Evolutionary conservation across 2,113 vertebrate genomes (phyloP).

Genomic region (Lonchura striata): DNA sequence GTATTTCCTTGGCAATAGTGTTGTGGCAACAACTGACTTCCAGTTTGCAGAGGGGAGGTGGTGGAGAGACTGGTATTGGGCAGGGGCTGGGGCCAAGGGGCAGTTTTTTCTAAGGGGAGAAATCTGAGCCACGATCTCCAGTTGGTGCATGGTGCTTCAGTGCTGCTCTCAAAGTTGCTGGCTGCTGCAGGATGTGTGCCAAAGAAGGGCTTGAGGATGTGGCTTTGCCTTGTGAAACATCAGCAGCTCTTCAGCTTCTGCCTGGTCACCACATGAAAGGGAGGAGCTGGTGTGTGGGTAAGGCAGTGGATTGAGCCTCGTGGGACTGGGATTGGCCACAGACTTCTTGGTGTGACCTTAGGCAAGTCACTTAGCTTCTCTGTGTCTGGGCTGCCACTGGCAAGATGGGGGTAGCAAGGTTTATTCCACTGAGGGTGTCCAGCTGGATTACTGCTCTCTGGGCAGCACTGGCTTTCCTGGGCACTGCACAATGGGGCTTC

Average conservation of each 20-base stretch:
- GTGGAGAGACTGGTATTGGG: neutral
- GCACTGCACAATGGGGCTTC: neutral
- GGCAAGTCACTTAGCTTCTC: neutral
- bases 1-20: constrained; percentile 28
- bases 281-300: neutral
- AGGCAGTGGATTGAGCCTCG: neutral
- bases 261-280: neutral
- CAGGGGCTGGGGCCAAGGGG: neutral
- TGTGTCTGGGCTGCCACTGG: rapidly evolving
- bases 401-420: neutral
- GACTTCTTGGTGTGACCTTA: neutral
- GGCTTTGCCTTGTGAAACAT: neutral
- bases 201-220: neutral
- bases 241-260: neutral
- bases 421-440: rapidly evolving
- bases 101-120: neutral
- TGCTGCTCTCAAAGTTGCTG: neutral
- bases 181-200: neutral
- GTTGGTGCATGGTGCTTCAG: neutral
- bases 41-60: neutral
- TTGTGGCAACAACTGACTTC: constrained; percentile 14
- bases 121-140: neutral
- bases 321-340: neutral
- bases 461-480: neutral
- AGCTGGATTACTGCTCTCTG: neutral